Evolutionary conservation across 2,797 vertebrate genomes (phyloP).

Genomic region (Hapalemur alaotrensis): DNA sequence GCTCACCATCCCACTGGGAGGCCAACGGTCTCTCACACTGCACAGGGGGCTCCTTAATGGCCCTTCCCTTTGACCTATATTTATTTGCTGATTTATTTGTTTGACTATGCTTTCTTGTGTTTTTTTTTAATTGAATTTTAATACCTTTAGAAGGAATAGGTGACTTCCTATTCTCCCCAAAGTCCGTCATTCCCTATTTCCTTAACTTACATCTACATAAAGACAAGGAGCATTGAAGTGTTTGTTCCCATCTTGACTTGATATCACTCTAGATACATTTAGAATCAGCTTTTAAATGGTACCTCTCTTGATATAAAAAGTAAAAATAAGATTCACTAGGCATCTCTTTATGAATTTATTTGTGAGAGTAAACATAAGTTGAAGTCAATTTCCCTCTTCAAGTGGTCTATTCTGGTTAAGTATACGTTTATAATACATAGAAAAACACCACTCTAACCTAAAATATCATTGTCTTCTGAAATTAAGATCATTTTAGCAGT

Average conservation of each 20-base stretch:
- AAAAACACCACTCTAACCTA: not conserved
- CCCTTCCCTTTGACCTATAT: not conserved
- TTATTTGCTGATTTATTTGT: slow-evolving; percentile 4
- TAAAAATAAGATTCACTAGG: not conserved
- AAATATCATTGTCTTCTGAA: not conserved
- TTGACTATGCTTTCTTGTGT: not conserved
- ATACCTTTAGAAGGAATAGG: not conserved
- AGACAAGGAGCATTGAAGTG: not conserved
- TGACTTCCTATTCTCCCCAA: not conserved
- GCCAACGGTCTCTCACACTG: not conserved
- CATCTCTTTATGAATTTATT: not conserved
- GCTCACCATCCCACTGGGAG: rapidly evolving
- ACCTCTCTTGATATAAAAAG: not conserved
- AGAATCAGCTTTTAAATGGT: not conserved
- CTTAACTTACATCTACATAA: not conserved
- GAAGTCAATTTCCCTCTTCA: not conserved
- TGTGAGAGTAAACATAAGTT: not conserved
- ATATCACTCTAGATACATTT: not conserved
- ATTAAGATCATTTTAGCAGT: not conserved
- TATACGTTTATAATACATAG: not conserved
- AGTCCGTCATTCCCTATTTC: not conserved
- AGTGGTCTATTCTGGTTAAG: not conserved
- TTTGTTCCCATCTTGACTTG: not conserved
- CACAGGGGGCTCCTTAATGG: not conserved
- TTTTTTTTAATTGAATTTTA: not conserved